Percentiles rank a stretch among this genome's conserved stretches.
These are phyloP conservation scores for Hoplostethus atlanticus DNA, from an alignment of 2,797 vertebrate genomes.

Conservation along the genomic window DNA sequence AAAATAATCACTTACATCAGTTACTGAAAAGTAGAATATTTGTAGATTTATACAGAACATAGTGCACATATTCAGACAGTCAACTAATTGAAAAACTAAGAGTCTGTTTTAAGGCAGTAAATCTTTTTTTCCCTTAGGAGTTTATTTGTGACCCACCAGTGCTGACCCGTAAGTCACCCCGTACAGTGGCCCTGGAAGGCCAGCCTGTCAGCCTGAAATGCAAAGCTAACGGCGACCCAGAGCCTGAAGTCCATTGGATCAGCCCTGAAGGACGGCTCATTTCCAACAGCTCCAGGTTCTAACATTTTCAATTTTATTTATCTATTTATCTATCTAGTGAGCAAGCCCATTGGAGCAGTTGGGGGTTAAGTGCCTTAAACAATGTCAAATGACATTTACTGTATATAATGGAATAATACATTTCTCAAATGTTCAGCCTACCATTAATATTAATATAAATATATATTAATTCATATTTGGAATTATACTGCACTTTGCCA, in stretches of 20 bases:
- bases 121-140: constrained; percentile 75
- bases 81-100: no score
- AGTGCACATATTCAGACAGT: no score
- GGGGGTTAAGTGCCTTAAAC: no score
- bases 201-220: constrained; percentile 86
- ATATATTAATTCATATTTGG: neutral
- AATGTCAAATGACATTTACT: no score
- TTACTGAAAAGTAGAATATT: no score
- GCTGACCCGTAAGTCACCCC: constrained; percentile 87
- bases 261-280: constrained; percentile 86
- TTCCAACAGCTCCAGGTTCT: constrained; percentile 80
- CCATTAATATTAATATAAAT: no score
- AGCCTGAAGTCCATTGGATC: constrained; percentile 88
- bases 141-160: constrained; percentile 93
- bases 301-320: neutral
- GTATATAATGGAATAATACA: neutral
- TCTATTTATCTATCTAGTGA: no score
- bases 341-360: no score
- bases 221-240: constrained; percentile 87
- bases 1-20: neutral
- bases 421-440: neutral
- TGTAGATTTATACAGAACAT: no score
- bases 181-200: constrained; percentile 84
- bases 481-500: neutral
- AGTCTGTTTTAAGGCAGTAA: neutral